Base-by-base conservation (phyloP, 2,888 invertebrate genomes). In the Heliconius ismenius region DNA sequence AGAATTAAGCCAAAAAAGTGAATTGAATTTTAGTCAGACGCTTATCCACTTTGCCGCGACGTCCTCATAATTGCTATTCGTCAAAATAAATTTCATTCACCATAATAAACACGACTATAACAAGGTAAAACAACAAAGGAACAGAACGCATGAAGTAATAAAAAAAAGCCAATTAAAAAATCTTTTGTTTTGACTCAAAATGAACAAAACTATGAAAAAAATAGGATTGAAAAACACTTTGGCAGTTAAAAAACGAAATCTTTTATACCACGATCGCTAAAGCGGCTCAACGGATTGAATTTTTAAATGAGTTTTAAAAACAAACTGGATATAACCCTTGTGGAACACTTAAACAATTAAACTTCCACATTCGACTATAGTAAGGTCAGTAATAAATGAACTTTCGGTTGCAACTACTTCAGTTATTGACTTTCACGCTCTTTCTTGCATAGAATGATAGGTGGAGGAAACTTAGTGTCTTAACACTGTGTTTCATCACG, bases 341-440 rank as follows among this genome's bases (percentile, higher is more conserved):
- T 68, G 60, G 63, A 67, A 76, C 74, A 74, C 79, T 81, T 78
- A 81, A 80, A 82, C 81, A 83, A 83, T 84, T 83, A 83, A 84
- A 84, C 78, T 83, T 82, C 76, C 82, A 79, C 83, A 83, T 80
- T 76, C 73, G 80, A 73, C 74, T 79, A 65, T 76, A 79, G 62
- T 62, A 26, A 62, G 81, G 81, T 83, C 82, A 80, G 81, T 64
- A 70, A 28, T 69, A n/a, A 58, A 36, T 13, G n/a, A 54, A 49
- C 28, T 21, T 28, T 24, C 15, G 9, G 67, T 67, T 65, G 65
- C 39, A 65, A 39, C 65, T 39, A 43, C 67, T 67, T 24, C 24
- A 67, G 67, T 3, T 43, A 24, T 15, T 3, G n/a, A 58, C 2
- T n/a, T 58, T 58, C n/a, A 58, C n/a, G n/a, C 11, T n/a, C 21